Conservation (phyloP, 2,113 vertebrate species). For the Lynx canadensis region DNA sequence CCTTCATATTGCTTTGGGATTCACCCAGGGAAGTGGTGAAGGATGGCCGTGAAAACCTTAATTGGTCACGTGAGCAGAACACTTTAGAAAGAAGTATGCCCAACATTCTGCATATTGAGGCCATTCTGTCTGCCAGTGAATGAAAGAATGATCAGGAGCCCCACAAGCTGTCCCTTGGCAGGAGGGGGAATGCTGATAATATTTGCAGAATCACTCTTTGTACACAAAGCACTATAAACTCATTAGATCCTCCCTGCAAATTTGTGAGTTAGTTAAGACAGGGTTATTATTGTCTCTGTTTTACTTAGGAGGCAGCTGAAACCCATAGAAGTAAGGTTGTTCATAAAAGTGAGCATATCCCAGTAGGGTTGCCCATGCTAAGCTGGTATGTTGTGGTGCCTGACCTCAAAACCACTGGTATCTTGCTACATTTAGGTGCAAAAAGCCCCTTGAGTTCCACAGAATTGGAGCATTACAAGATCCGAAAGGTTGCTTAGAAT, state of each 20-base stretch:
- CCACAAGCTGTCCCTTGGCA: neutral
- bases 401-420: neutral
- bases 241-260: neutral
- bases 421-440: neutral
- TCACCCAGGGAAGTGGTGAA: neutral
- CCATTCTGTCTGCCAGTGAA: neutral
- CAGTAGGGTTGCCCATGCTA: neutral
- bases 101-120: neutral
- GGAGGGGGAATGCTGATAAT: neutral
- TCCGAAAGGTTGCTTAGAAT: constrained; percentile 1
- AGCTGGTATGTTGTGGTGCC: neutral
- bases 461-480: neutral
- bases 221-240: neutral
- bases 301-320: neutral
- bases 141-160: neutral
- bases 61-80: neutral
- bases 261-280: neutral
- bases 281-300: neutral
- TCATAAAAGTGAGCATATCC: neutral
- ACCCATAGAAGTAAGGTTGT: neutral
- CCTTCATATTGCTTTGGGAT: neutral
- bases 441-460: neutral
- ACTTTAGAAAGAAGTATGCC: neutral
- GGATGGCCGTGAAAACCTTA: neutral
- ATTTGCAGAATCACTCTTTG: neutral